Conservation (phyloP, 2,113 vertebrate species). For the Limanda limanda region DNA sequence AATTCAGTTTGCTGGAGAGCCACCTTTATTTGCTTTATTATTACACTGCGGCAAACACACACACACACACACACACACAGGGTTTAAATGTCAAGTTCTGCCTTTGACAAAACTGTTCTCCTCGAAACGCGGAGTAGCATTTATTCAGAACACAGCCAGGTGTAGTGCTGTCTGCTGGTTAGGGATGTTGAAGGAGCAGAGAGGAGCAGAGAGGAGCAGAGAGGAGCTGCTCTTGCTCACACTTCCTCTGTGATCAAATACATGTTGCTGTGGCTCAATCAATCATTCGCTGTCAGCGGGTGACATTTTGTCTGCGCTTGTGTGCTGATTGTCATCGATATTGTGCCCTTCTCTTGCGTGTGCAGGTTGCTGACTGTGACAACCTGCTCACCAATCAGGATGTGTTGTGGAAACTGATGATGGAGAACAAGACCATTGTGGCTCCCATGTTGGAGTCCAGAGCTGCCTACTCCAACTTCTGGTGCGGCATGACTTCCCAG, state of each 20-base stretch:
- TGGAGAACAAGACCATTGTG: slow-evolving; percentile 92
- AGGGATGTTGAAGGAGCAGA: neutral
- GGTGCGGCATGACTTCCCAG: slow-evolving; percentile 97
- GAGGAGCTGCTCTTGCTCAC: neutral
- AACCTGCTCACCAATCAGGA: slow-evolving; percentile 91
- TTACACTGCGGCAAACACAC: neutral
- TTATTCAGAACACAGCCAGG: slow-evolving; percentile 1
- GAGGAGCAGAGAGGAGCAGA: neutral
- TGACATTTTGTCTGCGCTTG: slow-evolving; percentile 30
- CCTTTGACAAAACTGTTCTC: neutral
- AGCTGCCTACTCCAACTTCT: slow-evolving; percentile 95
- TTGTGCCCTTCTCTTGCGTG: slow-evolving; percentile 28
- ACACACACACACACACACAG: neutral
- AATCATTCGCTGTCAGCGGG: slow-evolving; percentile 28
- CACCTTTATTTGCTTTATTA: neutral
- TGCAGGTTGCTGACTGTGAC: slow-evolving; percentile 90
- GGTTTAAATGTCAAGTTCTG: slow-evolving; percentile 16
- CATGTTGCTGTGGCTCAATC: slow-evolving; percentile 20
- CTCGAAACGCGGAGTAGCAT: neutral
- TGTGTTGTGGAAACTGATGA: slow-evolving; percentile 89
- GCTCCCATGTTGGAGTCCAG: slow-evolving; percentile 96
- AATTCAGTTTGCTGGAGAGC: neutral
- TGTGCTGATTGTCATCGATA: slow-evolving; percentile 32
- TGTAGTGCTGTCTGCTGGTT: neutral
- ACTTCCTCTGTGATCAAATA: slow-evolving; percentile 27